phyloP scores from a whole-genome alignment of 1,140 invertebrate species.

The Neodiprion fabricii region DNA sequence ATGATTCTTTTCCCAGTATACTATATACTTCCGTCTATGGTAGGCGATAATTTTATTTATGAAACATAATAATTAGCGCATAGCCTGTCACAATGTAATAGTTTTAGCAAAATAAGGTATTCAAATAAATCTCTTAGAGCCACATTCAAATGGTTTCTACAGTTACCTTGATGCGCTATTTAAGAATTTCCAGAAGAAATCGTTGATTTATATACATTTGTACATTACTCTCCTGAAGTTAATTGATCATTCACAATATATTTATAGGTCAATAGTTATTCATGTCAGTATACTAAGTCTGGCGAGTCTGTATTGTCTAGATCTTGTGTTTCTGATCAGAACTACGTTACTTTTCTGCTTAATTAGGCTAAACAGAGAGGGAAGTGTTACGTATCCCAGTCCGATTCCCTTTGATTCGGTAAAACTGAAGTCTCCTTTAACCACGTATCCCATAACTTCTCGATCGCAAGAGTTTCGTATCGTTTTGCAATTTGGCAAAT shows the following conservation, averaged over 20 bases:
- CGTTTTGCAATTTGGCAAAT: constrained; percentile 67
- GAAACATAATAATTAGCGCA: too few species aligned
- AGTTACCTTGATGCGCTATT: too few species aligned
- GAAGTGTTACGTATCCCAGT: constrained; percentile 71
- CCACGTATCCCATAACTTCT: constrained; percentile 77
- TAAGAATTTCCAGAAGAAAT: too few species aligned
- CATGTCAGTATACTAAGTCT: constrained; percentile 49
- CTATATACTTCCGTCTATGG: too few species aligned
- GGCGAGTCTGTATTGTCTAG: constrained; percentile 59
- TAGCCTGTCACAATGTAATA: too few species aligned
- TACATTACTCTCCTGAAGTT: not conserved
- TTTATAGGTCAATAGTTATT: not conserved
- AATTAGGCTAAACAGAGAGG: constrained; percentile 63
- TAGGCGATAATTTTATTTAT: too few species aligned
- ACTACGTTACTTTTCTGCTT: constrained; percentile 46
- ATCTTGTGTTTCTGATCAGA: constrained; percentile 60
- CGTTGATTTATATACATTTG: too few species aligned
- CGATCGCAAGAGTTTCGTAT: constrained; percentile 70
- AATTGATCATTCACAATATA: not conserved
- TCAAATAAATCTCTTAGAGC: too few species aligned
- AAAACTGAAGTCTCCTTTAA: constrained; percentile 73
- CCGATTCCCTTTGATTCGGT: constrained; percentile 69
- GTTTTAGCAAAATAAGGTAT: too few species aligned
- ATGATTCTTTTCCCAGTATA: too few species aligned
- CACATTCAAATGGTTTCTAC: too few species aligned